Evolutionary conservation across 2,797 vertebrate species (phyloP), one percentile per base, ranked within the genome.

Genomic region (Dendrocincla tyrannina): DNA sequence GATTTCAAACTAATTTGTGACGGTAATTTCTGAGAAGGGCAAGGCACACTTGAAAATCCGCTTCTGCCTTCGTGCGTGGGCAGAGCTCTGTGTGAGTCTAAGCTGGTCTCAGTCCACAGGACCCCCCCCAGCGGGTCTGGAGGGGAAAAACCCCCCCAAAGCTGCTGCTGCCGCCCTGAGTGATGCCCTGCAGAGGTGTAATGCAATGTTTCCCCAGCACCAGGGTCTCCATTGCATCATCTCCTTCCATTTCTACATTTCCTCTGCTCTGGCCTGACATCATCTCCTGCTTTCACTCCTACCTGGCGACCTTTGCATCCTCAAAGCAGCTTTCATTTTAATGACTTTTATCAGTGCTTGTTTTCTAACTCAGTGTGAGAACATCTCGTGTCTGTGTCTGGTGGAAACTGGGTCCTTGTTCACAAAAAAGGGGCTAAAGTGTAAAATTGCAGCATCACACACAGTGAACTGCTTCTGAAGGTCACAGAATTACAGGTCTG

Each of bases 181-280:
- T 60, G 41, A 46, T 17, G 20, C 28, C 32, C 5, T 6, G 30
- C 5, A 0, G 19, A 44, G 46, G 30, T 77, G 64, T 68, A 75
- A 85, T 37, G 78, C 44, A 52, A 47, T 46, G 33, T 96, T 97
- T 97, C 84, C 92, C 49, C 62, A 35, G 60, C 56, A 67, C 39
- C 64, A 73, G 88, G 32, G 17, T 76, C 88, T 74, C 81, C 62
- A 50, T 47, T 95, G 64, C 86, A 82, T 6, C 70, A 17, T 5
- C 52, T 87, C 81, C 89, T 95, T 95, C 89, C 81, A 91, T 85
- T 94, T 93, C 92, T 83, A 85, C 85, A 88, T 82, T 91, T 96
- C 89, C 92, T 89, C 91, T 83, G 49, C 62, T 67, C 47, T 58
- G 60, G 33, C 52, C 30, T 84, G 82, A 75, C 0, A 1, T 16